Base-by-base conservation (phyloP, 2,113 vertebrate genomes). In the Mormyrus lacerda region DNA sequence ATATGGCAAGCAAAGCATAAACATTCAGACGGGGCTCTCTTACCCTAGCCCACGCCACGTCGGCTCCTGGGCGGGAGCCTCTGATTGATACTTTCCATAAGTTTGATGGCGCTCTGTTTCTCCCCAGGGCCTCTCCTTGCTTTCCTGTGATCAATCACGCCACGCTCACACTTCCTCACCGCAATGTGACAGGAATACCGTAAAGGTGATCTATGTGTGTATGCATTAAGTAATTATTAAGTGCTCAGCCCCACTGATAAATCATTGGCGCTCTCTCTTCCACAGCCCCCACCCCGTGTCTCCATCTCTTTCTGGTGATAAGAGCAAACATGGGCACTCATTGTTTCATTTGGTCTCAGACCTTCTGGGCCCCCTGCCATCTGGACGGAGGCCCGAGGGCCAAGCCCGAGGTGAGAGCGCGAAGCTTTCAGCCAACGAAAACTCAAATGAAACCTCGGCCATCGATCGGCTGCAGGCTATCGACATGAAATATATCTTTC, bases 21-120 rank as follows among this genome's bases (percentile, higher is more conserved):
- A 45, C 35, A 39, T 91, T 24, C 90, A 11, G 73, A 3, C 45
- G 15, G 24, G 27, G 94, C 93, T 95, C 95, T 95, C 95, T 94
- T 93, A 90, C 91, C 88, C 91, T 91, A 93, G 92, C 92, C 92
- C 91, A 93, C 89, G 90, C 88, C 89, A 47, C 92, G 92, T 91
- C 91, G 10, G 4, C 19, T 76, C 88, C 1, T 8, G 48, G 82
- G 45, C 76, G 92, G 92, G 90, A 61, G 73, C 10, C 69, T 88
- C 91, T 95, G 95, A 96, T 95, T 95, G 94, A 96, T 96, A 95
- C 93, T 95, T 96, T 95, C 92, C 95, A 94, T 95, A 95, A 95
- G 94, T 93, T 94, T 95, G 96, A 95, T 94, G 95, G 94, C 95
- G 95, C 94, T 93, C 94, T 91, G 91, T 90, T 90, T 92, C 91